Conservation (phyloP, 2,797 vertebrate genomes). For the Lacerta agilis region DNA sequence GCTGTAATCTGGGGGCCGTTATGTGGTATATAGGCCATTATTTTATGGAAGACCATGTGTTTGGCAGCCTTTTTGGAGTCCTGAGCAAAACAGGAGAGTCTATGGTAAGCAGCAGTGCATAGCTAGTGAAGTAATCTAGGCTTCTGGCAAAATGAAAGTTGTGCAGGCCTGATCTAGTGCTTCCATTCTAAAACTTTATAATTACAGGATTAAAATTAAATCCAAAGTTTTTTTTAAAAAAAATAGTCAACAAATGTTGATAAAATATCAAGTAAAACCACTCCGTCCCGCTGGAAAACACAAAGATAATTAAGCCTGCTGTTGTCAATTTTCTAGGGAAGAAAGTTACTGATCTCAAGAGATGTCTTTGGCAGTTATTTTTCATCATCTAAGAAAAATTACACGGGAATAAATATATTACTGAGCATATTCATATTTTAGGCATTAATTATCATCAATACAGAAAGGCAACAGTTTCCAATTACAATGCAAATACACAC, state of each 20-base stretch:
- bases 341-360: conserved; percentile 40
- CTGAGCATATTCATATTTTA: conserved; percentile 40
- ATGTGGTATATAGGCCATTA: not conserved
- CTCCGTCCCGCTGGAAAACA: conserved; percentile 42
- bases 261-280: not conserved
- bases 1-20: not conserved
- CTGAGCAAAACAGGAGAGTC: not conserved
- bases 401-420: conserved; percentile 35
- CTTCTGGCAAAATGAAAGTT: not conserved
- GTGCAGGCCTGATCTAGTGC: not conserved
- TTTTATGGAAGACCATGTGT: not conserved
- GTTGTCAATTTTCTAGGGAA: conserved; percentile 38
- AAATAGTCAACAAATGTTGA: conserved; percentile 3
- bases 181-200: not conserved
- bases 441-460: conserved; percentile 38
- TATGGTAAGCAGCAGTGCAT: not conserved
- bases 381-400: conserved; percentile 39
- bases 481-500: conserved; percentile 38
- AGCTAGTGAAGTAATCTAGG: no score
- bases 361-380: conserved; percentile 33
- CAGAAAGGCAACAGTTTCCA: conserved; percentile 20
- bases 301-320: conserved; percentile 39
- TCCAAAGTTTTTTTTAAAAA: not conserved
- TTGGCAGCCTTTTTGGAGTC: no score
- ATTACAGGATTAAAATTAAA: not conserved